Conservation (phyloP, 2,113 vertebrate species). For the Petrocephalus microphthalmus region DNA sequence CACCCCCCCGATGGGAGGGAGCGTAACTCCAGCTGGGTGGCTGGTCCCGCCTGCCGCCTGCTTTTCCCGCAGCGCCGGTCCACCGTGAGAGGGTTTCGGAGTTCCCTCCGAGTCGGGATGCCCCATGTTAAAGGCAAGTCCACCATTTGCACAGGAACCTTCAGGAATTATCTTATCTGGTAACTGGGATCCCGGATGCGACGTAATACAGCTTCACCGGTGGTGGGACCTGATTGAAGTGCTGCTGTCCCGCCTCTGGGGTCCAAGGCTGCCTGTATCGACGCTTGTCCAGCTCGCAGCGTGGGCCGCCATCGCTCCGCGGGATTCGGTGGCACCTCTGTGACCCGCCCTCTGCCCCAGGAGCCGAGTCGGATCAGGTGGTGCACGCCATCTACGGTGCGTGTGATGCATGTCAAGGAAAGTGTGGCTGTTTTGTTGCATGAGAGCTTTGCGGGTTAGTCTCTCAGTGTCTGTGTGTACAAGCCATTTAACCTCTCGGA, state of each 20-base stretch:
- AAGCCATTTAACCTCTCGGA: background rate
- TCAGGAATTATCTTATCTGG: background rate
- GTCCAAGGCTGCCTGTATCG: too few relatives aligned
- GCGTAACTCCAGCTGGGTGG: slow-evolving; percentile 28
- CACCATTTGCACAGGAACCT: background rate
- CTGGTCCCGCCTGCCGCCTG: slow-evolving; percentile 20
- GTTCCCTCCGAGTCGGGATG: background rate
- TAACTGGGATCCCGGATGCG: background rate
- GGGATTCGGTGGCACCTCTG: background rate
- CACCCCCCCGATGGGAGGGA: background rate
- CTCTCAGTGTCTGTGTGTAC: background rate
- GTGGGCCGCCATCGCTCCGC: background rate
- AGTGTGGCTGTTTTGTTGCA: background rate
- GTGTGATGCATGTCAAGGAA: background rate
- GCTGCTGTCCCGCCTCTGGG: too few relatives aligned
- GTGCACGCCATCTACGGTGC: background rate
- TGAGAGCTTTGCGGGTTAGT: background rate
- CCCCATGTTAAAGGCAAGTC: background rate
- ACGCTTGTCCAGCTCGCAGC: background rate
- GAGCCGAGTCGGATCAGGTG: background rate
- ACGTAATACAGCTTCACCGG: background rate
- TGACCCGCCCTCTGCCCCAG: background rate
- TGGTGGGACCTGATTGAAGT: background rate
- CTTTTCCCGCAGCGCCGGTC: background rate
- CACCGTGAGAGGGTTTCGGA: background rate